Evolutionary conservation across 1,140 invertebrate species (phyloP).

Genomic region (Gonatopus flavifemur): DNA sequence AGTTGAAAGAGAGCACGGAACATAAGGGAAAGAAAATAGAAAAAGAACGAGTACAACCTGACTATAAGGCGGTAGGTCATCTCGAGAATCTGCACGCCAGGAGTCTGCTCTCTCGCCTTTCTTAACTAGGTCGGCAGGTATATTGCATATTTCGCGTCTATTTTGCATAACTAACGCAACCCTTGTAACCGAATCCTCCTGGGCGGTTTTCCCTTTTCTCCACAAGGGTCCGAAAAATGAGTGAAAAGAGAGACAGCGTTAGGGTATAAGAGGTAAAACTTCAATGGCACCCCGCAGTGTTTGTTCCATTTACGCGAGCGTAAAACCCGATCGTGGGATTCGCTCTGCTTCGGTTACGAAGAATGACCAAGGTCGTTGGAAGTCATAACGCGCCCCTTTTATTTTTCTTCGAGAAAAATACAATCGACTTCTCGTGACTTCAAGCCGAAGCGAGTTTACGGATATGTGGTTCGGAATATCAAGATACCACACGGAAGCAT

Average conservation of each 20-base stretch:
- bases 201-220: no score
- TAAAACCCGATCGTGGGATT: constrained; percentile 37
- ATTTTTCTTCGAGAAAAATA: no score
- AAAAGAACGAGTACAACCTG: background rate
- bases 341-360: constrained; percentile 48
- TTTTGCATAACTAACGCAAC: constrained; percentile 48
- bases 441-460: no score
- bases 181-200: constrained; percentile 32
- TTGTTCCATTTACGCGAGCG: constrained; percentile 6
- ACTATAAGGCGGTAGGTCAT: background rate
- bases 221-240: no score
- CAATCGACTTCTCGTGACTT: no score
- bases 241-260: constrained; percentile 5
- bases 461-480: no score
- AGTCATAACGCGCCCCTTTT: no score
- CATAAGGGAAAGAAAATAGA: background rate
- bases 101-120: constrained; percentile 19
- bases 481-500: no score
- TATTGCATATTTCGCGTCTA: constrained; percentile 11
- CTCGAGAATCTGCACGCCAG: constrained; percentile 4
- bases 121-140: constrained; percentile 19
- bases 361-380: constrained; percentile 38
- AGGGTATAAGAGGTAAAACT: no score
- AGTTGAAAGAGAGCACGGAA: background rate
- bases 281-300: constrained; percentile 23